These are phyloP conservation scores for Oophaga sylvatica DNA, from an alignment of 2,797 vertebrate species.

Conservation along the genomic window DNA sequence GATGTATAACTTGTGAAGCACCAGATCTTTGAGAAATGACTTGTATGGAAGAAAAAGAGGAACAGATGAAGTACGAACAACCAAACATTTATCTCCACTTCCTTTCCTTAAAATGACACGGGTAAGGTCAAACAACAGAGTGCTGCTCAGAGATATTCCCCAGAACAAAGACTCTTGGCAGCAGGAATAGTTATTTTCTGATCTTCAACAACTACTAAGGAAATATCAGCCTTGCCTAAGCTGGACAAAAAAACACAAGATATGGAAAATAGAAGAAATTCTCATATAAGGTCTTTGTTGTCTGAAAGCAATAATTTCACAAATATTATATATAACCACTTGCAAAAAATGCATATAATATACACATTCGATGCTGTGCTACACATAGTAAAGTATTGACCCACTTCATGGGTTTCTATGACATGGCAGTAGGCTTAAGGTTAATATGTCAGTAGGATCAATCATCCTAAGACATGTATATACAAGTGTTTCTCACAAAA, in stretches of 20 bases:
- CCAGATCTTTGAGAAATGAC: constrained; percentile 44
- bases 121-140: constrained; percentile 43
- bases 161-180: constrained; percentile 28
- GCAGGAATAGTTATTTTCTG: background rate
- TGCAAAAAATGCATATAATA: background rate
- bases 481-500: too few species aligned
- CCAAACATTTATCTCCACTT: constrained; percentile 44
- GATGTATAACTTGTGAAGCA: constrained; percentile 40
- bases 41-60: constrained; percentile 49
- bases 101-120: constrained; percentile 34
- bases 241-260: constrained; percentile 7
- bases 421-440: too few species aligned
- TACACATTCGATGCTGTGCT: background rate
- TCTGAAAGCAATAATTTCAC: background rate
- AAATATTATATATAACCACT: background rate
- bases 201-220: constrained; percentile 12
- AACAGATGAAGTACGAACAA: constrained; percentile 20
- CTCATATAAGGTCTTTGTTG: background rate
- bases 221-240: background rate
- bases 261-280: background rate
- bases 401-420: too few species aligned
- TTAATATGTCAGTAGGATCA: too few species aligned
- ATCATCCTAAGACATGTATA: too few species aligned
- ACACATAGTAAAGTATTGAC: too few species aligned
- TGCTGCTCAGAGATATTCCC: constrained; percentile 25